phyloP scores from a whole-genome alignment of 2,888 invertebrate genomes.

The Lochmaea crataegi region DNA sequence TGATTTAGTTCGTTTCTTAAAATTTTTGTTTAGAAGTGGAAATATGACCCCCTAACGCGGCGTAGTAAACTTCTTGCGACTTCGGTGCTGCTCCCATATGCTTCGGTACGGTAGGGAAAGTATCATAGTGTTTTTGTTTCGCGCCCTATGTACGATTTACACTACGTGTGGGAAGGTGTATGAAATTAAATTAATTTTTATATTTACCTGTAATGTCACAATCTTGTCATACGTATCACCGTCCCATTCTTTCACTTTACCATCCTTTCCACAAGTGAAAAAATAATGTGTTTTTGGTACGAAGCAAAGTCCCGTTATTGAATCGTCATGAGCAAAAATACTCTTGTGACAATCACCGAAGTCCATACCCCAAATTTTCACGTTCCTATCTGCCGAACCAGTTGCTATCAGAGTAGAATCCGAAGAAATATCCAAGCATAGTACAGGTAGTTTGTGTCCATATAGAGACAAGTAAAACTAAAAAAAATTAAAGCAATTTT shows the following conservation, averaged over 20 bases:
- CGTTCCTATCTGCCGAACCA: slow-evolving; percentile 94
- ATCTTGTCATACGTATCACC: slow-evolving; percentile 92
- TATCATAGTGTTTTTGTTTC: too few relatives aligned
- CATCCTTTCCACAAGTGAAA: slow-evolving; percentile 94
- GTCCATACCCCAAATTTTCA: slow-evolving; percentile 98
- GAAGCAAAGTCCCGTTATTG: slow-evolving; percentile 89
- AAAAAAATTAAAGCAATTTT: slow-evolving; percentile 44
- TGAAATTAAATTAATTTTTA: too few relatives aligned
- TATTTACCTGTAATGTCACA: slow-evolving; percentile 79
- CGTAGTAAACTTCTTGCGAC: too few relatives aligned
- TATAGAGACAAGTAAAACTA: slow-evolving; percentile 94
- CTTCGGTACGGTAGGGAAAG: too few relatives aligned
- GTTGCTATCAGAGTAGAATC: slow-evolving; percentile 90
- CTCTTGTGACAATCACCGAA: slow-evolving; percentile 98
- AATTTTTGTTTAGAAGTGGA: too few relatives aligned
- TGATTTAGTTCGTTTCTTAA: too few relatives aligned
- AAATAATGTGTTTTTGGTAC: slow-evolving; percentile 92
- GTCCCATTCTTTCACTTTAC: slow-evolving; percentile 97
- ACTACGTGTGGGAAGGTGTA: too few relatives aligned
- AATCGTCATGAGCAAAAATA: slow-evolving; percentile 96
- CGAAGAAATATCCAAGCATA: slow-evolving; percentile 92
- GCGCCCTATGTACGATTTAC: too few relatives aligned
- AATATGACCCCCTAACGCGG: too few relatives aligned
- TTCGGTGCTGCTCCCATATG: too few relatives aligned
- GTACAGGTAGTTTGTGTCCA: slow-evolving; percentile 95